Evolutionary conservation across 2,888 invertebrate genomes (phyloP), one percentile per base, ranked within the genome.

Genomic region (Notodonta dromedarius): DNA sequence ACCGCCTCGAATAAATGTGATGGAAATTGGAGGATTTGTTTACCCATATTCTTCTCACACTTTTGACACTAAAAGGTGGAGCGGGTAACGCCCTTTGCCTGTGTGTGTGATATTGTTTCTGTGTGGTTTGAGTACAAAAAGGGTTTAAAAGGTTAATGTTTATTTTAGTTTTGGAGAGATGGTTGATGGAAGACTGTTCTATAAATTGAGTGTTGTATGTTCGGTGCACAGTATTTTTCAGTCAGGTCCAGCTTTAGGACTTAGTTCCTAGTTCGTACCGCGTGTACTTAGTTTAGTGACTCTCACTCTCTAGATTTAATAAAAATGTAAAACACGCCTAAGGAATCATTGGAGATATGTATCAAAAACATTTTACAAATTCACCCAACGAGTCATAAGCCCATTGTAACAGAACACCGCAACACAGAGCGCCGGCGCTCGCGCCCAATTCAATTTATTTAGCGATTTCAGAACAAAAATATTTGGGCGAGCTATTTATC

Each of bases 11-110:
- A 92, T 91, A 94, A 93, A 94, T 91, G 93, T 89, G 90, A 94
- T 94, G 94, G 94, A 94, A 94, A 94, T 93, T 90, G 92, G 90
- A 92, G 93, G 94, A 94, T 94, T 94, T 94, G 94, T 94, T 94
- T 94, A 94, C 94, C 89, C 91, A 93, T 93, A 92, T 94, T 91
- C 90, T 85, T 91, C 91, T 93, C 87, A 89, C 89, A 91, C 89
- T 91, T 92, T 89, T 92, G 92, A 94, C 94, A 92, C 91, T 94
- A 94, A 94, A 94, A 94, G 93, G 93, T 88, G 79, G 79, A 83
- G 85, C 87, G 83, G 66, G 73, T 39, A 53, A 16, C 42, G 39
- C 32, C 59, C 32, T 63, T 40, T 61, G 56, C 46, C 7, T 70
- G 70, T 70, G 70, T 76, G 73, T 80, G 80, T 75, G 72, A 77